phyloP scores from a whole-genome alignment of 1,140 invertebrate species.

The Trichonephila inaurata region DNA sequence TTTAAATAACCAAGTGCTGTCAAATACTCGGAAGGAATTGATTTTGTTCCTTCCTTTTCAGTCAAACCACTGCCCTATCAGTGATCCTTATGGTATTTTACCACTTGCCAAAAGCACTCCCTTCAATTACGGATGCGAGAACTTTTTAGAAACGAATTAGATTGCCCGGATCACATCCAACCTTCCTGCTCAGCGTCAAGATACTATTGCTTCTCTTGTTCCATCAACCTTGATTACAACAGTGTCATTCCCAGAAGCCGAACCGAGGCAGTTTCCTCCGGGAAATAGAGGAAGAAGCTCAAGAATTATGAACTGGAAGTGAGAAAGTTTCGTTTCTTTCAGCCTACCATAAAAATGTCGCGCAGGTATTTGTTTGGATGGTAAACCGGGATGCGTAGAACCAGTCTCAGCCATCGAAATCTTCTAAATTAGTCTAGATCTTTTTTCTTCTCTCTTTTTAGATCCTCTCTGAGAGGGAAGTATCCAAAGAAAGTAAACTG shows the following conservation, averaged over 20 bases:
- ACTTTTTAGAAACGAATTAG: constrained; percentile 51
- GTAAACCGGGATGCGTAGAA: constrained; percentile 5
- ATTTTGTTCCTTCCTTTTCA: not conserved
- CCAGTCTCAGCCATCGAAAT: not conserved
- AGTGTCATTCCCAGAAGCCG: constrained; percentile 30
- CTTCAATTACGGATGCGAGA: constrained; percentile 42
- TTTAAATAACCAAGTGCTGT: too few relatives aligned
- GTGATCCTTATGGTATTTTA: constrained; percentile 31
- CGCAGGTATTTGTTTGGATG: constrained; percentile 54
- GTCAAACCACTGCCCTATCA: not conserved
- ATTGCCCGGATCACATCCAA: constrained; percentile 10
- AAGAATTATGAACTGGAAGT: constrained; percentile 49
- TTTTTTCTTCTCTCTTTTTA: not conserved
- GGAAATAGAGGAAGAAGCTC: constrained; percentile 12
- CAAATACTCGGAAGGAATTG: not conserved
- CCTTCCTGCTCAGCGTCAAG: not conserved
- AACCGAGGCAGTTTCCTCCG: not conserved
- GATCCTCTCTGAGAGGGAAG: not conserved
- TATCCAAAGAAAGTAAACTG: constrained; percentile 2
- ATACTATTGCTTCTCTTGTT: constrained; percentile 10
- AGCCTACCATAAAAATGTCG: constrained; percentile 32
- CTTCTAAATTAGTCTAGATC: constrained; percentile 1
- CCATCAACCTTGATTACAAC: constrained; percentile 46
- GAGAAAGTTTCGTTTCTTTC: constrained; percentile 48
- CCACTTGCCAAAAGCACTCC: constrained; percentile 48